Percentiles rank a stretch among this genome's conserved stretches.
Evolutionary conservation across 2,113 vertebrate genomes (phyloP).

Genomic region (Tautogolabrus adspersus): DNA sequence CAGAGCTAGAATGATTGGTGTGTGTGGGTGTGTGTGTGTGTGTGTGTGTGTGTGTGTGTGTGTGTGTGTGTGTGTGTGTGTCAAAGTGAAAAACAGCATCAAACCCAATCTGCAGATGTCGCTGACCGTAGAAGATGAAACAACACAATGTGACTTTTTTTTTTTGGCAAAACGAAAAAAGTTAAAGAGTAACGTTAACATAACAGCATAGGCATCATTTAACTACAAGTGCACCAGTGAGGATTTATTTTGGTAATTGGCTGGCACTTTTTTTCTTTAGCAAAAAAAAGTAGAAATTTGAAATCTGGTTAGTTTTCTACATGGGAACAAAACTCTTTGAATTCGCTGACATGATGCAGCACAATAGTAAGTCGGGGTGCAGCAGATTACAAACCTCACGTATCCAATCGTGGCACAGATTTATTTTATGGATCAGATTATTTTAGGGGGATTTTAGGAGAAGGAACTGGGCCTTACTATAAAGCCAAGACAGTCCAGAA

Average conservation of each 20-base stretch:
- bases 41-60: no score
- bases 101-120: slow-evolving; percentile 33
- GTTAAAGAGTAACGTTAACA: background rate
- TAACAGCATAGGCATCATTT: background rate
- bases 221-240: background rate
- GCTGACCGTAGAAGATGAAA: slow-evolving; percentile 33
- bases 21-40: slow-evolving; percentile 12
- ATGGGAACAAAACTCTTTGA: background rate
- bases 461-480: no score
- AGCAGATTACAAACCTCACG: no score
- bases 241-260: background rate
- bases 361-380: background rate
- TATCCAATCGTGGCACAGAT: no score
- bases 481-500: no score
- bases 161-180: slow-evolving; percentile 24
- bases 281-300: background rate
- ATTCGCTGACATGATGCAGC: slow-evolving; percentile 15
- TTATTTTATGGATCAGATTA: no score
- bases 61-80: no score
- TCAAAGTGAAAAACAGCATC: slow-evolving; percentile 7
- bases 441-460: no score
- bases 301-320: background rate
- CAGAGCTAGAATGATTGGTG: background rate
- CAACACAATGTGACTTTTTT: slow-evolving; percentile 26
- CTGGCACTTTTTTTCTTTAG: background rate